A percentile compares a stretch with the other conserved stretches of the same genome.
Conservation (phyloP, 1,140 invertebrate genomes). For the Limonius californicus region DNA sequence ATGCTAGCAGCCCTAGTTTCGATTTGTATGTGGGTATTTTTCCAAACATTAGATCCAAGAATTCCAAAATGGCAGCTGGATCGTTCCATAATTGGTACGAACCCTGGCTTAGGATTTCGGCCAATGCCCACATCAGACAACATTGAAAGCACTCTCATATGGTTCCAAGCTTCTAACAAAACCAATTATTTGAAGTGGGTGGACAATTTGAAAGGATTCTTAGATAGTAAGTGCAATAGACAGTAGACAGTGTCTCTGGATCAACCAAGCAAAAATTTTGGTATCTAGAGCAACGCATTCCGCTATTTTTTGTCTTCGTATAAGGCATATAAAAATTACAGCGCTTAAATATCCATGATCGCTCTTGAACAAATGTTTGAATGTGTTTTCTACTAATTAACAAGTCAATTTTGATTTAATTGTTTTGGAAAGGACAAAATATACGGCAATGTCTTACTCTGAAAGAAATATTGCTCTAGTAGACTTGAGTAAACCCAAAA, state of each 20-base stretch:
- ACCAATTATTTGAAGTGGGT: constrained; percentile 79
- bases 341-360: too few relatives aligned
- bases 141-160: constrained; percentile 90
- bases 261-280: too few relatives aligned
- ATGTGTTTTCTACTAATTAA: too few relatives aligned
- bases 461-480: too few relatives aligned
- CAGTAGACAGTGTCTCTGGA: too few relatives aligned
- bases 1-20: constrained; percentile 82
- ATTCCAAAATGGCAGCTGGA: constrained; percentile 81
- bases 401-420: too few relatives aligned
- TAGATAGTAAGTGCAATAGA: constrained; percentile 66
- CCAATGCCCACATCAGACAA: constrained; percentile 85
- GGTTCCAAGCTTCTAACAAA: constrained; percentile 78
- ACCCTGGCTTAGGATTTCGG: constrained; percentile 90
- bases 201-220: constrained; percentile 65
- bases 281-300: too few relatives aligned
- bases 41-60: constrained; percentile 82
- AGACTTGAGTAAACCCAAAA: not conserved
- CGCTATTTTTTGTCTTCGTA: too few relatives aligned
- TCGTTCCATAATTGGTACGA: constrained; percentile 82
- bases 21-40: constrained; percentile 88
- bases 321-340: too few relatives aligned
- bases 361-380: too few relatives aligned
- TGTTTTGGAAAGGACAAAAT: too few relatives aligned
- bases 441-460: too few relatives aligned